Base-by-base conservation (phyloP, 2,113 vertebrate genomes). In the Cyanoramphus novaezelandiae region DNA sequence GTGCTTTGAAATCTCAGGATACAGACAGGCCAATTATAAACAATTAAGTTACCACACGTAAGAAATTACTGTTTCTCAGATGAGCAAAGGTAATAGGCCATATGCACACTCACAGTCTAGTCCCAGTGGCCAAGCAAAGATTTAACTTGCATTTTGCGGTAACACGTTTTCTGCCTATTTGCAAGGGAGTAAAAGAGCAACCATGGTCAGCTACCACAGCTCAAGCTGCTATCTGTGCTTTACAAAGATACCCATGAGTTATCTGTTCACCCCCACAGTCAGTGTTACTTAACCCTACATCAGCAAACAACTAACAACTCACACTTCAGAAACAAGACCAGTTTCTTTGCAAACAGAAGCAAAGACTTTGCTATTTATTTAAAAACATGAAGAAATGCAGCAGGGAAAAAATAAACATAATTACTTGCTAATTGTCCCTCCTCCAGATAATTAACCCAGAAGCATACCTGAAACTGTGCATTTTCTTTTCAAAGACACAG, bases 61-160 rank as follows among this genome's bases (percentile, higher is more conserved):
- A 84, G 84, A 91, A 91, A 91, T 60, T 50, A 63, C 86, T 41
- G 29, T 70, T 94, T 92, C 91, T 95, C 62, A 71, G 52, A 81
- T 65, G 35, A 91, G 27, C 50, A 72, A 62, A 76, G 41, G 47
- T 85, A 87, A 90, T 57, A 85, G n/a, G 31, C 50, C 55, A 75
- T 57, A 72, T 62, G 68, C 64, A 88, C 17, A 23, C 49, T 67
- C 88, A 68, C 24, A 92, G 79, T 8, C 46, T 72, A 65, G 37
- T 86, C 82, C 82, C 79, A 88, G 12, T 3, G 35, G 91, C 43
- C 47, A 81, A 92, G 64, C 18, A 88, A 88, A 95, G 29, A 24
- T 69, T 93, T 93, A 86, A 75, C 50, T 87, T 60, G 20, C n/a
- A 35, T 62, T 90, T 87, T 85, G 37, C 59, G 81, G 20, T 44